phyloP scores from a whole-genome alignment of 2,888 invertebrate genomes.

The Rhingia rostrata region DNA sequence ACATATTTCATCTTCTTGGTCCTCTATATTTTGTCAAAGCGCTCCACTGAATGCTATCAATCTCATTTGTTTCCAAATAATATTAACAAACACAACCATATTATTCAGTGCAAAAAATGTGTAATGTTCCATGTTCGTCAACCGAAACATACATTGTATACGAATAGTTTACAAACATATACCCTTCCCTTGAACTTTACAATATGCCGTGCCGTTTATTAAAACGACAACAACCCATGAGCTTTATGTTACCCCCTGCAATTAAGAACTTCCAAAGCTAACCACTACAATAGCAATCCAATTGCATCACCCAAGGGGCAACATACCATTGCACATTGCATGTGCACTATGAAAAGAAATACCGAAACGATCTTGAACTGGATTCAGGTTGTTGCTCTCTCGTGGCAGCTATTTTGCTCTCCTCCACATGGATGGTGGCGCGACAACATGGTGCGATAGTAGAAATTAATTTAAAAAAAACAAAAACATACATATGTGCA shows the following conservation, averaged over 20 bases:
- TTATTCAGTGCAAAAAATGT: no score
- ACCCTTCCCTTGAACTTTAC: no score
- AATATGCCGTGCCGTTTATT: not conserved
- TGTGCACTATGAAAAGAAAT: conserved; percentile 20
- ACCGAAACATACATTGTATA: no score
- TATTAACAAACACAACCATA: no score
- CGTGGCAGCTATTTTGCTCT: conserved; percentile 7
- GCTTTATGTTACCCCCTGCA: not conserved
- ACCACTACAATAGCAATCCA: not conserved
- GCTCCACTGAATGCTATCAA: no score
- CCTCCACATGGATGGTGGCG: not conserved
- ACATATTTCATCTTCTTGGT: no score
- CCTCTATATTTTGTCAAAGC: no score
- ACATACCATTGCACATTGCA: conserved; percentile 1
- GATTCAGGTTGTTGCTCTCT: conserved; percentile 81
- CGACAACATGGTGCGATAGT: conserved; percentile 1
- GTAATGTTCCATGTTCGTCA: no score
- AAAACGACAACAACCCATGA: not conserved
- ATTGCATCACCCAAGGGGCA: not conserved
- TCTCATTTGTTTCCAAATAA: no score
- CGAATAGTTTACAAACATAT: no score
- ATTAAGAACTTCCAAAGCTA: conserved; percentile 2
- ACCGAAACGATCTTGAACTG: conserved; percentile 81
- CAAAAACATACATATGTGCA: not conserved
- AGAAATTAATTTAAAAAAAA: conserved; percentile 18